These are phyloP conservation scores for Pipistrellus kuhlii DNA, from an alignment of 2,797 vertebrate species.

Conservation along the genomic window DNA sequence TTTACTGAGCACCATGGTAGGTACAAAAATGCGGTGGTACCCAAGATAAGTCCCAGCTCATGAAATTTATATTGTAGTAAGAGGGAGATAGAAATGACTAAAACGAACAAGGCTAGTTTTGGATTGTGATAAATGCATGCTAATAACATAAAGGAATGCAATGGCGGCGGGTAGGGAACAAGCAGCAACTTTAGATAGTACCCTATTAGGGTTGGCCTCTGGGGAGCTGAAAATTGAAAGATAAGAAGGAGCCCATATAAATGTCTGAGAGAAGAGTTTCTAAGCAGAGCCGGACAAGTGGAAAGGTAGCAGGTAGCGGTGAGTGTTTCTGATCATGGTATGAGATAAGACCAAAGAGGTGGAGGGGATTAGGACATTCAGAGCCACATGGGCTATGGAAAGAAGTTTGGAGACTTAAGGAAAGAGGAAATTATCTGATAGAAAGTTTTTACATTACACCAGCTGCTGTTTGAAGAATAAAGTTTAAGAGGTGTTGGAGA, in stretches of 20 bases:
- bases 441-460: background rate
- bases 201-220: background rate
- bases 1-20: background rate
- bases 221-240: slow-evolving; percentile 10
- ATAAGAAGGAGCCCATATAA: background rate
- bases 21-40: background rate
- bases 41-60: background rate
- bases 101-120: slow-evolving; percentile 9
- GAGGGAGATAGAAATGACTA: background rate
- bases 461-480: background rate
- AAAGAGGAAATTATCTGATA: slow-evolving; percentile 16
- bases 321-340: background rate
- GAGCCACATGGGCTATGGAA: background rate
- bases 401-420: background rate
- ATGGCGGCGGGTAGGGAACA: background rate
- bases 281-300: background rate
- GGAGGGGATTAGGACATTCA: background rate
- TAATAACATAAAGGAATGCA: background rate
- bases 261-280: background rate
- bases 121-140: background rate
- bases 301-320: background rate
- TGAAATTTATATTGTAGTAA: background rate
- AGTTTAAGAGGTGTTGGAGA: background rate
- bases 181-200: background rate
- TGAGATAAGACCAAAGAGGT: background rate